These are phyloP conservation scores for Choloepus hoffmanni DNA, from an alignment of 2,113 vertebrate species.

Conservation along the genomic window DNA sequence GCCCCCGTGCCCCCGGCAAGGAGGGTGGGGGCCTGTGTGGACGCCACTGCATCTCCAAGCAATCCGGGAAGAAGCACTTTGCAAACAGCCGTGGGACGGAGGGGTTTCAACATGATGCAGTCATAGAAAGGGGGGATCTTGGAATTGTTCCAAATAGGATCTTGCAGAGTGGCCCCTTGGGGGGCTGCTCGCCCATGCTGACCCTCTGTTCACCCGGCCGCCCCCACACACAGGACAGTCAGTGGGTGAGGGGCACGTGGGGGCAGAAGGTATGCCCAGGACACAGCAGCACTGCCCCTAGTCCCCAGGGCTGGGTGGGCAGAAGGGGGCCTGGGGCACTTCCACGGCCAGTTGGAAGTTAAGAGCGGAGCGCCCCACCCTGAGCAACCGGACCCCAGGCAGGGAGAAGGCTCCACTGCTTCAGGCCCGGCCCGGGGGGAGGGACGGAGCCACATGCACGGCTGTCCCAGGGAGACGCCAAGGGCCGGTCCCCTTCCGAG, in stretches of 20 bases:
- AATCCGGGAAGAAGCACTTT: too few species aligned
- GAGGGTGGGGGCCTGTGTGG: not conserved
- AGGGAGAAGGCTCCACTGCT: not conserved
- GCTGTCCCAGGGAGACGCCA: too few species aligned
- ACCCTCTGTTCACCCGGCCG: not conserved
- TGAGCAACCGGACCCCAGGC: not conserved
- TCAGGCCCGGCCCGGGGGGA: not conserved
- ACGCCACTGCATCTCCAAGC: too few species aligned
- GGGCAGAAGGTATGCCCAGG: too few species aligned
- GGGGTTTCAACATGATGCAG: too few species aligned
- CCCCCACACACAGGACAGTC: too few species aligned
- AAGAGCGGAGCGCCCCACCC: not conserved
- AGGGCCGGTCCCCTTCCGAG: not conserved
- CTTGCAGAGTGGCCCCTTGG: not conserved
- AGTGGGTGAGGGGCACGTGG: too few species aligned
- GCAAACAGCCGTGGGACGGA: too few species aligned
- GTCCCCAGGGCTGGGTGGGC: not conserved
- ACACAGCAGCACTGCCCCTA: not conserved
- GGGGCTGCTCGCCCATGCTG: not conserved
- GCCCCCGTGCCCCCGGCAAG: not conserved
- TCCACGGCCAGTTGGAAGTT: too few species aligned
- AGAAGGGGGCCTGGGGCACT: not conserved
- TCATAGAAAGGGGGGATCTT: too few species aligned
- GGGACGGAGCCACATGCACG: not conserved
- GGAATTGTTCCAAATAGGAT: not conserved